A percentile compares a stretch with the other conserved stretches of the same genome.
Conservation (phyloP, 2,113 vertebrate species). For the Strix uralensis region DNA sequence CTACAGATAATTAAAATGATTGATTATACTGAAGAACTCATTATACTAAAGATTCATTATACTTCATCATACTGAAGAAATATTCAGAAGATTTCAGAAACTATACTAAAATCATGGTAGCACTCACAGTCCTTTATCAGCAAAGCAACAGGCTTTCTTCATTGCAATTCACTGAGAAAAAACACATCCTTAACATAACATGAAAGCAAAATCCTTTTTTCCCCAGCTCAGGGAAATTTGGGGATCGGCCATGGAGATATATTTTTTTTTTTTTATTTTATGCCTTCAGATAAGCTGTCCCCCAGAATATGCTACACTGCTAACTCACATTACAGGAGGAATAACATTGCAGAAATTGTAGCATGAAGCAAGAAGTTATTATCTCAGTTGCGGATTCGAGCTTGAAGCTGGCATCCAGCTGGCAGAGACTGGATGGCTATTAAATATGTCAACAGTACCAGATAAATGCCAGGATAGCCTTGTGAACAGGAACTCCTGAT, state of each 20-base stretch:
- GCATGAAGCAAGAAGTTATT: not conserved
- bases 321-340: not conserved
- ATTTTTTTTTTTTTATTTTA: not conserved
- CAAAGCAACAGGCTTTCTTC: not conserved
- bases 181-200: not conserved
- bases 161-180: not conserved
- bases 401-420: conserved; percentile 27
- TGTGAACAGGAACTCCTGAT: conserved; percentile 36
- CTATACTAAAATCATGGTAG: not conserved
- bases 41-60: not conserved
- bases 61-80: not conserved
- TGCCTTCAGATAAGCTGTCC: not conserved
- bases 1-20: not conserved
- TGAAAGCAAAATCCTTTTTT: not conserved
- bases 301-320: fast-evolving
- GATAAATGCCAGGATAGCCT: conserved; percentile 27
- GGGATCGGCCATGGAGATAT: not conserved
- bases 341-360: not conserved
- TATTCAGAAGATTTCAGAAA: not conserved
- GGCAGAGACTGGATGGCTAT: not conserved
- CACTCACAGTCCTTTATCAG: not conserved
- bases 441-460: not conserved
- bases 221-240: not conserved
- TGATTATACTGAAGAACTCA: not conserved
- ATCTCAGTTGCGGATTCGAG: not conserved